Evolutionary conservation across 2,113 vertebrate species (phyloP).

Genomic region (Pelecanoides urinatrix): DNA sequence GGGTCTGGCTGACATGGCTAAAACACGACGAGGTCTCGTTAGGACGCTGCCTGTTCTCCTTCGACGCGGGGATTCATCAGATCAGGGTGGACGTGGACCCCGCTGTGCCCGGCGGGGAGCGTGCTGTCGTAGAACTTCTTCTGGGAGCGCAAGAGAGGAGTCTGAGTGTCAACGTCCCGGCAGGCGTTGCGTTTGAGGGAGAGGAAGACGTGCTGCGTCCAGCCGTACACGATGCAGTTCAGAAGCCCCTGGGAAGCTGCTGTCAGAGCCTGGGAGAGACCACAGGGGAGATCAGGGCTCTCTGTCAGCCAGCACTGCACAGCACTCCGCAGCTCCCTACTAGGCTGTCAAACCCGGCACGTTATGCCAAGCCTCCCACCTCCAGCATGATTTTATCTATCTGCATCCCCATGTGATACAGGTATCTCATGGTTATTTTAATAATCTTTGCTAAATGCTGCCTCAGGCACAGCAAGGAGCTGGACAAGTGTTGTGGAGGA

Average conservation of each 20-base stretch:
- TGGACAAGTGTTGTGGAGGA: not conserved
- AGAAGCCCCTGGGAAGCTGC: conserved; percentile 89
- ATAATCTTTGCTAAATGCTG: not conserved
- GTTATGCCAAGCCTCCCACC: not conserved
- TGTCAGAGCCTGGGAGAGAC: conserved; percentile 80
- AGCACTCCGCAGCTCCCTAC: rapidly evolving
- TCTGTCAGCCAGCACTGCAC: not conserved
- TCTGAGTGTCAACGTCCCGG: conserved; percentile 85
- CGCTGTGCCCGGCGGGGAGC: not conserved
- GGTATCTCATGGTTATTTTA: not conserved
- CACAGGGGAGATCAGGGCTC: not conserved
- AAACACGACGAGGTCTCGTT: rapidly evolving
- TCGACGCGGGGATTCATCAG: not conserved
- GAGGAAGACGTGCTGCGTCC: conserved; percentile 79
- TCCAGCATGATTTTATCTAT: not conserved
- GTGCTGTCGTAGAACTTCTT: conserved; percentile 77
- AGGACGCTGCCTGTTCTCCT: not conserved
- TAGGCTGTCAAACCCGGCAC: not conserved
- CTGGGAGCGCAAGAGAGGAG: conserved; percentile 87
- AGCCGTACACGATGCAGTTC: conserved; percentile 86
- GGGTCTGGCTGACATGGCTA: not conserved
- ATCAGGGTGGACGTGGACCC: conserved; percentile 54
- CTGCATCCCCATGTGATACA: rapidly evolving
- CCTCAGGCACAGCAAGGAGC: not conserved
- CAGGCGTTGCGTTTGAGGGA: conserved; percentile 61